Evolutionary conservation across 2,888 invertebrate genomes (phyloP), one percentile per base, ranked within the genome.

Genomic region (Campoplex capitator): DNA sequence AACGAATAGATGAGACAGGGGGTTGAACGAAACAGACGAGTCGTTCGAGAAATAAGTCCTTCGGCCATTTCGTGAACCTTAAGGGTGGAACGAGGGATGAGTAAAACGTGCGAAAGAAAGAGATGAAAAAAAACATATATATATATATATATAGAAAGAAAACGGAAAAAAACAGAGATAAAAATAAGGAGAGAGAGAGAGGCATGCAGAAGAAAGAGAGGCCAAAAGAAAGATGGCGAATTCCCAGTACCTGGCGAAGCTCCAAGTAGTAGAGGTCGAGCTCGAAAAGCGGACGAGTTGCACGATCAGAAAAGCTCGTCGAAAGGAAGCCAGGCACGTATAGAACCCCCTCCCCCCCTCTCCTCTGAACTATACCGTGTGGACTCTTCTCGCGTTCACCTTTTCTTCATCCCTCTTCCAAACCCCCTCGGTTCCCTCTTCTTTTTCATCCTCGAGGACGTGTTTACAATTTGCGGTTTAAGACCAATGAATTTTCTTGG

Each of bases 271-370:
- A 82, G 83, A 75, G 85, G 85, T 80, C 70, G 82, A 82, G 79
- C 84, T 77, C 2, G 75, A 79, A 75, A 68, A 83, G 65, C 77
- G 73, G 65, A 70, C 68, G 78, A 84, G 83, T 76, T 88, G 85
- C 86, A 83, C 83, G 84, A 87, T 88, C 85, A 74, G 83, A 81
- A 87, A 89, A 89, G 87, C 89, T 89, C 89, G 84, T 88, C 82
- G 83, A 85, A 84, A 87, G 81, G 83, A 88, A 88, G 82, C 88
- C 42, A 88, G 82, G 88, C 90, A 90, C 89, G 90, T 89, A 90
- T 89, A 76, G 84, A 74, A 54, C 79, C 83, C 87, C 87, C 85
- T 83, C 62, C 62, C 80, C 65, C 79, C 83, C 86, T 86, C 85
- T 83, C 62, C 62, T 82, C 65, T 86, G 67, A 89, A 88, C 68